phyloP scores from a whole-genome alignment of 2,888 invertebrate genomes.

The Gandaritis pyraliata region DNA sequence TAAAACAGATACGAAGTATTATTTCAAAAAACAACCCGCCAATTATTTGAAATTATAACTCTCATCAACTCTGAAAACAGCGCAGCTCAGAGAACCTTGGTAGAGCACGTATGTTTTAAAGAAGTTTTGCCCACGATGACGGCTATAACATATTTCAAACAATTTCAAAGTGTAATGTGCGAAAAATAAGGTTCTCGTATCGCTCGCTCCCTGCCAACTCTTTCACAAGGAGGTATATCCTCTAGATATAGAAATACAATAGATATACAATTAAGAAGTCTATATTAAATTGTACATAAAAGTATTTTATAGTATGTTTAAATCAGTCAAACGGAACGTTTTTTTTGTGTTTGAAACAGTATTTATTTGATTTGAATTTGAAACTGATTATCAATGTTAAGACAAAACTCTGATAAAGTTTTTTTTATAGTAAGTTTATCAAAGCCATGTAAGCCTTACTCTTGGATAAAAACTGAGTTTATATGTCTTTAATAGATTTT shows the following conservation, averaged over 20 bases:
- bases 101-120: conserved; percentile 47
- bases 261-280: neutral
- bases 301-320: no score
- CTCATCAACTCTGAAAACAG: conserved; percentile 32
- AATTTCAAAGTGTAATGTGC: conserved; percentile 81
- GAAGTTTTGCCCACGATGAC: conserved; percentile 61
- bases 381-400: no score
- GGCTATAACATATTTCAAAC: conserved; percentile 76
- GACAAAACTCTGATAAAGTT: no score
- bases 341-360: no score
- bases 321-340: no score
- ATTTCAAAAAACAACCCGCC: neutral
- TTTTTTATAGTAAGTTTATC: no score
- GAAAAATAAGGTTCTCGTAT: conserved; percentile 79
- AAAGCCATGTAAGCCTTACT: no score
- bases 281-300: no score
- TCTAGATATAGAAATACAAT: conserved; percentile 19
- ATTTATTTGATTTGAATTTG: no score
- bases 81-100: conserved; percentile 24
- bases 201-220: conserved; percentile 51
- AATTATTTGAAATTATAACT: conserved; percentile 20
- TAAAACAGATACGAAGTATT: neutral
- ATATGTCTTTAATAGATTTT: no score
- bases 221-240: conserved; percentile 28
- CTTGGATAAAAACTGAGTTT: no score